Base-by-base conservation (phyloP, 1,140 invertebrate genomes). In the Psix sp. region DNA sequence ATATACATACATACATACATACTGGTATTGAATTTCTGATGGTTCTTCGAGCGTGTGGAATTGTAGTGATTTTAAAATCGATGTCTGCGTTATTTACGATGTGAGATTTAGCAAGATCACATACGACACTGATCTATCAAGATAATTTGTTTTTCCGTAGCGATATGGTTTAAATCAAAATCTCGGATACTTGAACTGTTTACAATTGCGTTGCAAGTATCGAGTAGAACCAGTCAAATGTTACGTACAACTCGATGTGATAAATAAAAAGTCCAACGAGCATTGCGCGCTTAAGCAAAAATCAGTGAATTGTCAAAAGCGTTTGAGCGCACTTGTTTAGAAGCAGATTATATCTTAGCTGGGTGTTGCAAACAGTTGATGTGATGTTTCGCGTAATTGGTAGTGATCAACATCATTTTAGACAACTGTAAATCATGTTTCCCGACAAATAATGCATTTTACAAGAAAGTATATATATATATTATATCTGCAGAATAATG, bases 311-410 rank as follows among this genome's bases (percentile, higher is more conserved):
- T 11, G 13, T 13, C 13, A 2, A 5, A 35, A 11, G 29, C 13
- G 2, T 35, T 35, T 35, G 26, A 29, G 7, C n/a, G n/a, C n/a
- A n/a, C n/a, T n/a, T n/a, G n/a, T 29, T 29, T 2, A 7, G n/a
- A 24, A 5, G 21, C 26, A 29, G n/a, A 29, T 29, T n/a, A 17
- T 59, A 45, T 65, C 31, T 52, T 65, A 65, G 21, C 40, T 65
- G 20, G 40, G 21, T 65, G 48, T 65, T 65, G 40, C 60, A 65
- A 65, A 26, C 57, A 65, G 60, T 65, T 48, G 45, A 65, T 65
- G 48, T 65, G 60, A 65, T 63, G 38, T 63, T 63, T 13, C 13
- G 38, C 38, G 38, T 51, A 43, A 51, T 40, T 38, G 26, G 9
- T 42, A 59, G 35, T 39, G 43, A 48, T 59, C 38, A 7, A 59